Percentiles rank a stretch among this genome's conserved stretches.
These are phyloP conservation scores for Gymnoscopelus microlampas DNA, from an alignment of 2,797 vertebrate species.

Conservation along the genomic window DNA sequence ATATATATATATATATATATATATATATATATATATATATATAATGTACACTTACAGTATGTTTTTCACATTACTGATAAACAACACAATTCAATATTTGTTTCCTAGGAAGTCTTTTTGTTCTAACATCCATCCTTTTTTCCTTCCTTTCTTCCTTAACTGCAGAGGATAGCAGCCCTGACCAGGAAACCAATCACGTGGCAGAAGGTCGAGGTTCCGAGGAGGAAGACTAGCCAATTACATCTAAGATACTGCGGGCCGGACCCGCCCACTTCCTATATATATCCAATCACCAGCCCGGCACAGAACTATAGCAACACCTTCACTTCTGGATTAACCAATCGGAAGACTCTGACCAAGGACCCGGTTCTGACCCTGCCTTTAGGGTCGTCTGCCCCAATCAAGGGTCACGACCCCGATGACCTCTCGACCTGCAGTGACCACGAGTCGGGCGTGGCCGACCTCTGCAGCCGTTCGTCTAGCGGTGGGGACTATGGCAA, in stretches of 20 bases:
- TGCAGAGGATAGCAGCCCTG: slow-evolving; percentile 74
- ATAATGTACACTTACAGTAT: no score
- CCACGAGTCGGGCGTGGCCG: slow-evolving; percentile 91
- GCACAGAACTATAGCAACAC: slow-evolving; percentile 76
- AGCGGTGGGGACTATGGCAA: slow-evolving; percentile 85
- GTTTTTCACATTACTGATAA: slow-evolving; percentile 40
- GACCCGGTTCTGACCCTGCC: slow-evolving; percentile 79
- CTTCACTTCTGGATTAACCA: slow-evolving; percentile 61
- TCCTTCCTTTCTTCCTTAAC: not conserved
- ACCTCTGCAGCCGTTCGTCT: slow-evolving; percentile 91
- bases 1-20: no score
- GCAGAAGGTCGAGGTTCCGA: slow-evolving; percentile 77
- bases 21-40: no score
- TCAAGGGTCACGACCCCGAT: slow-evolving; percentile 82
- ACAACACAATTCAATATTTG: not conserved
- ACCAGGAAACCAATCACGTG: slow-evolving; percentile 73
- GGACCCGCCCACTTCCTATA: slow-evolving; percentile 69
- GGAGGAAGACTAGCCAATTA: slow-evolving; percentile 67
- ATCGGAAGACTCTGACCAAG: slow-evolving; percentile 35
- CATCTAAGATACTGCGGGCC: slow-evolving; percentile 67
- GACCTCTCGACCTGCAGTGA: slow-evolving; percentile 89
- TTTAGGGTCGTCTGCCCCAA: slow-evolving; percentile 64
- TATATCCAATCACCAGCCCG: slow-evolving; percentile 39
- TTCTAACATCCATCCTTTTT: slow-evolving; percentile 41
- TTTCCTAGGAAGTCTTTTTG: not conserved